Evolutionary conservation across 2,797 vertebrate species (phyloP).

Genomic region (Sebastes nivosus): DNA sequence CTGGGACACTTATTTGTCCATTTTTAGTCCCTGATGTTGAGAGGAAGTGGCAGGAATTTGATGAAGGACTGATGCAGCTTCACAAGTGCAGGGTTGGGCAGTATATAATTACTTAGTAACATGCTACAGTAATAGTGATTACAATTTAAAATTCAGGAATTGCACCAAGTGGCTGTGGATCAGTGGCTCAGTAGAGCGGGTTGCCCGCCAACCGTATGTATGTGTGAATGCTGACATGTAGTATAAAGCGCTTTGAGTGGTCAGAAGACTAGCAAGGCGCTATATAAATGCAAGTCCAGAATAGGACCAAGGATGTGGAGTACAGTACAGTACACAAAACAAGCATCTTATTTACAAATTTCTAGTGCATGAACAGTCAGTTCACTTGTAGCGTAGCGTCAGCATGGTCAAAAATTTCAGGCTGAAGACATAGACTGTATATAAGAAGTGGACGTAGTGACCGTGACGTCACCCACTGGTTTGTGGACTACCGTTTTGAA

Average conservation of each 20-base stretch:
- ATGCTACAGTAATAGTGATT: neutral
- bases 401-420: neutral
- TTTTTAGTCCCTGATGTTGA: neutral
- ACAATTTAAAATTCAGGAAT: neutral
- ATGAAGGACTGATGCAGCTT: neutral
- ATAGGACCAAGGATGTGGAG: neutral
- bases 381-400: neutral
- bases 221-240: no score
- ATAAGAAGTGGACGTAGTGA: no score
- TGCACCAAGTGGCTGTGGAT: neutral
- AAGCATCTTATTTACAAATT: neutral
- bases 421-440: no score
- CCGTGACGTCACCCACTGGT: no score
- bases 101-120: neutral
- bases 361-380: no score
- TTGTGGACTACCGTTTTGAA: no score
- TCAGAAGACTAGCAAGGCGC: neutral
- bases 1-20: neutral
- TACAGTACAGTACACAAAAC: neutral
- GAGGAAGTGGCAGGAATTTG: neutral
- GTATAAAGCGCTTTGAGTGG: neutral
- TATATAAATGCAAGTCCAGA: neutral
- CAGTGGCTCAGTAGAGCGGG: neutral
- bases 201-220: no score
- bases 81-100: neutral